These are phyloP conservation scores for Marcusenius ussheri DNA, from an alignment of 2,113 vertebrate genomes.

Conservation along the genomic window DNA sequence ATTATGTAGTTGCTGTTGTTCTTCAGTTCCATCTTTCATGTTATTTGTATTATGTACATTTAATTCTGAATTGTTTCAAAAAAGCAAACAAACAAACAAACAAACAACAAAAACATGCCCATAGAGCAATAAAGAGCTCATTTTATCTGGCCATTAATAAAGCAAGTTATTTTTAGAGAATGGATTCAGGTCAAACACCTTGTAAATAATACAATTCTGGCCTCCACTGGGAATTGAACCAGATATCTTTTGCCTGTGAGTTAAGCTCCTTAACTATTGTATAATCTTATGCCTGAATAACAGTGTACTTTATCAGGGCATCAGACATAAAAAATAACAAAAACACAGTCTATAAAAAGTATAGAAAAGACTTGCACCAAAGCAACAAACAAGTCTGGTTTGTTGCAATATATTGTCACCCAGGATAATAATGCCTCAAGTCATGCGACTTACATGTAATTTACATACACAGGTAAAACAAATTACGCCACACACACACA, in stretches of 20 bases:
- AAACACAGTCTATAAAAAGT: neutral
- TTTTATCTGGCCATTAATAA: neutral
- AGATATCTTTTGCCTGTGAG: neutral
- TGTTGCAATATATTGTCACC: neutral
- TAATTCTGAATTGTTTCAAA: neutral
- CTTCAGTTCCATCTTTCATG: neutral
- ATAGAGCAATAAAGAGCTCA: neutral
- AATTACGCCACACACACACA: neutral
- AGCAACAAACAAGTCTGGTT: neutral
- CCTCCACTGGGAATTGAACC: neutral
- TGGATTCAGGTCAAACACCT: neutral
- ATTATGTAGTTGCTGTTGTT: neutral
- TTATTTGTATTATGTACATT: neutral
- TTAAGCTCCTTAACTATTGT: neutral
- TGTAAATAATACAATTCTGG: neutral
- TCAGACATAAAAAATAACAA: neutral
- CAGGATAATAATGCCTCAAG: neutral
- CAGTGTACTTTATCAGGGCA: neutral
- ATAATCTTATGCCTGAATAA: neutral
- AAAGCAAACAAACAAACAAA: neutral
- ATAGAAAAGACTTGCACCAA: neutral
- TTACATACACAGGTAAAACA: neutral
- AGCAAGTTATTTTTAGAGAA: neutral
- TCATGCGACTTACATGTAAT: neutral
- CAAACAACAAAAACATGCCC: neutral